Percentiles rank a stretch among this genome's conserved stretches.
Conservation (phyloP, 2,113 vertebrate species). For the Todiramphus chloris region DNA sequence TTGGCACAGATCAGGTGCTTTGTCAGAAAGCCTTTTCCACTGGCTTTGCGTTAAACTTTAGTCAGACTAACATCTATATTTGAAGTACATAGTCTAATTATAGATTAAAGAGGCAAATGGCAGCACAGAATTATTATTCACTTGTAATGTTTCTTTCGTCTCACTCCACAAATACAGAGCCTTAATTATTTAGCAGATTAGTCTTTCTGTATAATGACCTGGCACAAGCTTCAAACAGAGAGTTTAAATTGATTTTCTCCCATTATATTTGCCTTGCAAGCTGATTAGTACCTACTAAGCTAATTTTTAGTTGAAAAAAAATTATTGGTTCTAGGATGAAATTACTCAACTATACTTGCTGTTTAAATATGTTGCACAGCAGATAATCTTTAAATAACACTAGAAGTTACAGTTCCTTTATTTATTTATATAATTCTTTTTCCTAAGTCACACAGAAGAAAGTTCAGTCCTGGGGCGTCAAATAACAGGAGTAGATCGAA, state of each 20-base stretch:
- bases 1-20: not conserved
- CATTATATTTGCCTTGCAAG: conserved; percentile 31
- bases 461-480: not conserved
- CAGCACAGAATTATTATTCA: conserved; percentile 17
- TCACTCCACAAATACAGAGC: conserved; percentile 32
- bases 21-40: not conserved
- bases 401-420: not conserved
- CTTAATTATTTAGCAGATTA: conserved; percentile 40
- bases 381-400: conserved; percentile 46
- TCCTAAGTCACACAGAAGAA: not conserved
- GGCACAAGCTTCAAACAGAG: conserved; percentile 22
- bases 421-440: not conserved
- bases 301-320: conserved; percentile 51
- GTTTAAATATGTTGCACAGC: not conserved
- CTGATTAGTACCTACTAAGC: conserved; percentile 46
- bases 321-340: conserved; percentile 31
- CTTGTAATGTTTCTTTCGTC: conserved; percentile 38
- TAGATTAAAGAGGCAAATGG: conserved; percentile 19
- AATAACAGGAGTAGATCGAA: conserved; percentile 4
- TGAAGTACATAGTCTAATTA: conserved; percentile 41
- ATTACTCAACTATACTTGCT: conserved; percentile 23
- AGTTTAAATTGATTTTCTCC: conserved; percentile 36
- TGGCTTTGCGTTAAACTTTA: conserved; percentile 4
- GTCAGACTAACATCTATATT: conserved; percentile 48
- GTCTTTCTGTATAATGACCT: conserved; percentile 36